A percentile compares a stretch with the other conserved stretches of the same genome.
phyloP scores from a whole-genome alignment of 2,113 vertebrate genomes.

The Perccottus glenii region DNA sequence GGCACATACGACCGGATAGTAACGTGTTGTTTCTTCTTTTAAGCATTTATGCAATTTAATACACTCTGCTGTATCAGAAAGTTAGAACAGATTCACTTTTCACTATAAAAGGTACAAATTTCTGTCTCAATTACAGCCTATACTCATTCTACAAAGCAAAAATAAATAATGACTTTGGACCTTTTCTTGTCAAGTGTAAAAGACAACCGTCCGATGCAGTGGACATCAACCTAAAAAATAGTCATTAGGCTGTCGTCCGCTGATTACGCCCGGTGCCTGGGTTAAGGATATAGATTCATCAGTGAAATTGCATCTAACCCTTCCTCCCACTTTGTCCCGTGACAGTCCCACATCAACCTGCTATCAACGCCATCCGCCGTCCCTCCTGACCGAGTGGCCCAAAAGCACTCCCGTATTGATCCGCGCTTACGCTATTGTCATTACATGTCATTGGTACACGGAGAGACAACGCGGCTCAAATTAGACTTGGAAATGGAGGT shows the following conservation, averaged over 20 bases:
- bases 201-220: conserved; percentile 21
- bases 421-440: conserved; percentile 36
- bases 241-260: conserved; percentile 26
- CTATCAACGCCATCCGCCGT: conserved; percentile 31
- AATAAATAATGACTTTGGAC: background rate
- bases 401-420: conserved; percentile 40
- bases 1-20: no score
- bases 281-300: conserved; percentile 40
- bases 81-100: no score
- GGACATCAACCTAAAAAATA: conserved; percentile 24
- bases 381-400: conserved; percentile 10
- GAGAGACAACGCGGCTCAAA: conserved; percentile 25
- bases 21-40: no score
- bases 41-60: no score
- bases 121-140: background rate
- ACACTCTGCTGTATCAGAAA: no score
- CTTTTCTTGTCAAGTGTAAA: conserved; percentile 24
- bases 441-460: conserved; percentile 47
- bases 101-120: background rate
- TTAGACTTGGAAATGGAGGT: conserved; percentile 5
- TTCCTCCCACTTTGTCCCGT: conserved; percentile 13
- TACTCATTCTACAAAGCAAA: background rate
- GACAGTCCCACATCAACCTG: conserved; percentile 35
- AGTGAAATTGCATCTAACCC: conserved; percentile 29
- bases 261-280: conserved; percentile 24